Evolutionary conservation across 2,113 vertebrate genomes (phyloP).

Genomic region (Rafetus swinhoei): DNA sequence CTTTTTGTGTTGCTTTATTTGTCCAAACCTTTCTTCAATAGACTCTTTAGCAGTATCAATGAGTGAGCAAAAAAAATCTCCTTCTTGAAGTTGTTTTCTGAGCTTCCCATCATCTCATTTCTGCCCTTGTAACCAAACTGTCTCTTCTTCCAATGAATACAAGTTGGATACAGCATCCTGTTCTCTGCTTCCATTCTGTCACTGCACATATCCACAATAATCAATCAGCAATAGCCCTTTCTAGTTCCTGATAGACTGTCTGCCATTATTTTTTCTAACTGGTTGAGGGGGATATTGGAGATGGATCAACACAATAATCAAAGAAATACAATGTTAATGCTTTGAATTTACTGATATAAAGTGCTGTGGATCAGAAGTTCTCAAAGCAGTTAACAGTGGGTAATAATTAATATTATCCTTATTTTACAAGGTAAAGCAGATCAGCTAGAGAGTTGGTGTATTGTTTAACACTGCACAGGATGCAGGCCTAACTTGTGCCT

Average conservation of each 20-base stretch:
- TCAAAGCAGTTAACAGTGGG: background rate
- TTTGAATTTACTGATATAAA: background rate
- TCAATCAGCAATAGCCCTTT: slow-evolving; percentile 62
- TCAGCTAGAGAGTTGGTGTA: background rate
- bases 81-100: too few relatives aligned
- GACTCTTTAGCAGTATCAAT: too few relatives aligned
- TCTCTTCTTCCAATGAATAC: too few relatives aligned
- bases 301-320: slow-evolving; percentile 15
- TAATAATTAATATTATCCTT: background rate
- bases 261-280: slow-evolving; percentile 68
- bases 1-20: too few relatives aligned
- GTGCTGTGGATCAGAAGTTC: background rate
- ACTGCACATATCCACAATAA: slow-evolving; percentile 48
- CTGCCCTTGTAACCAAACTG: too few relatives aligned
- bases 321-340: slow-evolving; percentile 11
- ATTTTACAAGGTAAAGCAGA: slow-evolving; percentile 10
- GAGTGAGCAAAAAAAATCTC: too few relatives aligned
- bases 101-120: too few relatives aligned
- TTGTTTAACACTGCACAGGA: slow-evolving; percentile 35
- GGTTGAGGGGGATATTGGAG: slow-evolving; percentile 52
- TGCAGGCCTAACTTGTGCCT: slow-evolving; percentile 37
- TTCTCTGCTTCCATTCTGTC: slow-evolving; percentile 31
- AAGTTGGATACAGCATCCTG: background rate
- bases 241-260: slow-evolving; percentile 63
- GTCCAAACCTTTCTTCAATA: too few relatives aligned